Evolutionary conservation across 1,140 invertebrate genomes (phyloP).

Genomic region (Procambarus clarkii): DNA sequence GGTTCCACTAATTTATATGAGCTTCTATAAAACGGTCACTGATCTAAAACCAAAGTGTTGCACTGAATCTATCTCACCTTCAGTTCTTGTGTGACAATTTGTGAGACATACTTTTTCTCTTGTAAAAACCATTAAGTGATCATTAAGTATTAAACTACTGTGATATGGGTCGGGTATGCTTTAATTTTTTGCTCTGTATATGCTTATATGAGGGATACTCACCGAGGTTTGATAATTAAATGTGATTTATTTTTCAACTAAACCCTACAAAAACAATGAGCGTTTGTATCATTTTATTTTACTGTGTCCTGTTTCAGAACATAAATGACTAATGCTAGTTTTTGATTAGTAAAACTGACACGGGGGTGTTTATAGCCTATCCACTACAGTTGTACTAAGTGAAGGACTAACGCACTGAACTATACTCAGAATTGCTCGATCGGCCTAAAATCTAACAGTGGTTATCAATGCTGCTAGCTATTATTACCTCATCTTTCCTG

Average conservation of each 20-base stretch:
- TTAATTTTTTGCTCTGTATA: not conserved
- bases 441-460: not conserved
- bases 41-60: too few relatives aligned
- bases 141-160: not conserved
- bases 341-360: not conserved
- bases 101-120: too few relatives aligned
- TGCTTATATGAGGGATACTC: not conserved
- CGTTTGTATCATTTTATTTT: not conserved
- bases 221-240: not conserved
- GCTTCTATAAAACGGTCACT: too few relatives aligned
- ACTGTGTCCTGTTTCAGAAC: not conserved
- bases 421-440: not conserved
- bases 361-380: too few relatives aligned
- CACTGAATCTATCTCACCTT: too few relatives aligned
- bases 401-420: too few relatives aligned
- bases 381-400: too few relatives aligned
- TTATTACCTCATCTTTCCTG: slow-evolving; percentile 44
- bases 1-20: too few relatives aligned
- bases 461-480: slow-evolving; percentile 7
- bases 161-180: not conserved
- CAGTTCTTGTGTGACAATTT: too few relatives aligned
- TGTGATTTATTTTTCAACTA: not conserved
- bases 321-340: not conserved
- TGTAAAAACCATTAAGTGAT: too few relatives aligned
- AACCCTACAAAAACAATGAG: not conserved